Percentiles rank a stretch among this genome's conserved stretches.
Conservation (phyloP, 2,113 vertebrate genomes). For the Lepisosteus osseus region DNA sequence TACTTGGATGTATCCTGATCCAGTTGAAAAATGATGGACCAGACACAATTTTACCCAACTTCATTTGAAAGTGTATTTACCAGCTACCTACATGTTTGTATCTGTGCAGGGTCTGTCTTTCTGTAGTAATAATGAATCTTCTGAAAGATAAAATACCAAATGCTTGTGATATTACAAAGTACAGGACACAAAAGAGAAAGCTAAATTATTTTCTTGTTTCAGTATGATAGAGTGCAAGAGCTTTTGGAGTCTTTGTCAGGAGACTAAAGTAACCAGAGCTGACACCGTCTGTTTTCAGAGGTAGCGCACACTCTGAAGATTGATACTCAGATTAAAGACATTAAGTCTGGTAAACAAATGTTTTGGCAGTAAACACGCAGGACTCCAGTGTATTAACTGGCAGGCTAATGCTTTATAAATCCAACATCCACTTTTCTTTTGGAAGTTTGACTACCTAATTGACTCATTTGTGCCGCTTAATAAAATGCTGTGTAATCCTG, state of each 20-base stretch:
- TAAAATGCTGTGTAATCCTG: constrained; percentile 14
- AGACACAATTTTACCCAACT: too few relatives aligned
- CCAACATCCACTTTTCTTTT: constrained; percentile 9
- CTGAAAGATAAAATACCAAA: too few relatives aligned
- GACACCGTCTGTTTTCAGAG: background rate
- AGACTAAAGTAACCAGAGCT: background rate
- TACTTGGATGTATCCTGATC: too few relatives aligned
- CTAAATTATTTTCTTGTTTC: constrained; percentile 6
- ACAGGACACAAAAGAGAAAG: background rate
- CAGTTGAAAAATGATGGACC: too few relatives aligned
- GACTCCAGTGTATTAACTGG: constrained; percentile 10
- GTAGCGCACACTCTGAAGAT: constrained; percentile 1
- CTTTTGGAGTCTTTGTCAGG: background rate
- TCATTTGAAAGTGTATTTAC: too few relatives aligned
- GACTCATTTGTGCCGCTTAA: constrained; percentile 11
- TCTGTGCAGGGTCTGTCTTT: too few relatives aligned
- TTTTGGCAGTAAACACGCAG: constrained; percentile 9
- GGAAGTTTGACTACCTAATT: constrained; percentile 16
- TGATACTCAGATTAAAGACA: constrained; percentile 21
- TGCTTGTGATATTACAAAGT: background rate
- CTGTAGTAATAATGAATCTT: too few relatives aligned
- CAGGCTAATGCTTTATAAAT: constrained; percentile 13
- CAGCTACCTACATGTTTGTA: too few relatives aligned
- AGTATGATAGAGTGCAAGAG: background rate
- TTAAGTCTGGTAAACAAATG: constrained; percentile 21